A percentile compares a stretch with the other conserved stretches of the same genome.
Evolutionary conservation across 2,888 invertebrate genomes (phyloP).

Genomic region (Diaphora mendica): DNA sequence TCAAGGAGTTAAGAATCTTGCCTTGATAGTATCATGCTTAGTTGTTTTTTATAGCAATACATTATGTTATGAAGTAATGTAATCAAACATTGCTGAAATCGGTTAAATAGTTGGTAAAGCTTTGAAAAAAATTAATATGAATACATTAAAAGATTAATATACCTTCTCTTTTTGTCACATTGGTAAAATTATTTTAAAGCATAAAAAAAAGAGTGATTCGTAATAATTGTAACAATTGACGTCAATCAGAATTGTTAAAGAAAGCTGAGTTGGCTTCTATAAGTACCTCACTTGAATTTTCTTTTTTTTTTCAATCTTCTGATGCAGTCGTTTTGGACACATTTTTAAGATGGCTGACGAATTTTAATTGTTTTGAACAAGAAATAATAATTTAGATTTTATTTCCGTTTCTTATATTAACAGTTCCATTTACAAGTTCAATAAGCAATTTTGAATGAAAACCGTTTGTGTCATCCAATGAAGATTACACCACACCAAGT

Average conservation of each 20-base stretch:
- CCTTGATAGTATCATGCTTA: no score
- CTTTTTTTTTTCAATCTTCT: background rate
- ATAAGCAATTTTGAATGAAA: no score
- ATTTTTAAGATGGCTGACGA: background rate
- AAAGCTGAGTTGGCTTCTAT: background rate
- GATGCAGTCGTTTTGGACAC: background rate
- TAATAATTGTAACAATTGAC: background rate
- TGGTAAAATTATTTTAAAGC: no score
- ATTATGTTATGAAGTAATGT: no score
- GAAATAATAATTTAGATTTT: background rate
- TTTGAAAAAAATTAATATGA: background rate
- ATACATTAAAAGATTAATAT: background rate
- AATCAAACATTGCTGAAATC: no score
- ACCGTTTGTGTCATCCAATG: no score
- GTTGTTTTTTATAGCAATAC: no score
- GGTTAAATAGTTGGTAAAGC: no score
- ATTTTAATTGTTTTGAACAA: background rate
- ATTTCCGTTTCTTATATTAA: background rate
- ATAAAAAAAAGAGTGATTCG: no score
- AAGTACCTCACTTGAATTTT: background rate
- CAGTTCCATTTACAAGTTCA: background rate
- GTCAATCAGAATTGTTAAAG: background rate
- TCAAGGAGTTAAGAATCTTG: no score
- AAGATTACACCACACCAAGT: no score
- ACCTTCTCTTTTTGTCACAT: background rate